Percentiles rank a stretch among this genome's conserved stretches.
Conservation (phyloP, 30 jellyfish, hydroid and myxozoan species). For the Hydra vulgaris region DNA sequence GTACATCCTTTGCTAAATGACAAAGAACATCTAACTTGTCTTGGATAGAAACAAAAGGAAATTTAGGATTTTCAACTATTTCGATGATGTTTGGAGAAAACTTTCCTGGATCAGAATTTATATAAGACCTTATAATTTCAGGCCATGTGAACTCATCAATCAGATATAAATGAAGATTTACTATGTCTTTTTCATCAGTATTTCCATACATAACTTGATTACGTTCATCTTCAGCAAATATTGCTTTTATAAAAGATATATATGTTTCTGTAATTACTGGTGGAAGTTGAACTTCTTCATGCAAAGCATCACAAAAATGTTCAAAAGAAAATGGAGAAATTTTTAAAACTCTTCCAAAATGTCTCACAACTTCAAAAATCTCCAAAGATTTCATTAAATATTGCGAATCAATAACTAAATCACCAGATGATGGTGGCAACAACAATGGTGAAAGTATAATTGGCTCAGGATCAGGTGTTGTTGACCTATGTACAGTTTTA, state of each 20-base stretch:
- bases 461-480: slow-evolving; percentile 30
- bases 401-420: slow-evolving; percentile 45
- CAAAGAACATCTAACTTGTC: slow-evolving; percentile 50
- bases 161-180: slow-evolving; percentile 60
- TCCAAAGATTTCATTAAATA: slow-evolving; percentile 63
- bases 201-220: slow-evolving; percentile 61
- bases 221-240: slow-evolving; percentile 68
- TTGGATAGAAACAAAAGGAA: slow-evolving; percentile 66
- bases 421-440: slow-evolving; percentile 72
- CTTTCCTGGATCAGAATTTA: slow-evolving; percentile 44
- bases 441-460: slow-evolving; percentile 33
- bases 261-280: slow-evolving; percentile 68
- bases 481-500: background rate
- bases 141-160: slow-evolving; percentile 95
- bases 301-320: slow-evolving; percentile 81
- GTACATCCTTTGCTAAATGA: slow-evolving; percentile 46
- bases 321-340: slow-evolving; percentile 85
- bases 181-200: slow-evolving; percentile 76
- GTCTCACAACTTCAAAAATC: slow-evolving; percentile 81
- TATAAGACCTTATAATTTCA: slow-evolving; percentile 70
- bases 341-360: slow-evolving; percentile 65
- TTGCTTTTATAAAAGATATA: slow-evolving; percentile 42
- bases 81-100: slow-evolving; percentile 43
- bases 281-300: slow-evolving; percentile 67
- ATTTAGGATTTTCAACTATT: slow-evolving; percentile 54